Base-by-base conservation (phyloP, 2,113 vertebrate species). In the Meriones unguiculatus region DNA sequence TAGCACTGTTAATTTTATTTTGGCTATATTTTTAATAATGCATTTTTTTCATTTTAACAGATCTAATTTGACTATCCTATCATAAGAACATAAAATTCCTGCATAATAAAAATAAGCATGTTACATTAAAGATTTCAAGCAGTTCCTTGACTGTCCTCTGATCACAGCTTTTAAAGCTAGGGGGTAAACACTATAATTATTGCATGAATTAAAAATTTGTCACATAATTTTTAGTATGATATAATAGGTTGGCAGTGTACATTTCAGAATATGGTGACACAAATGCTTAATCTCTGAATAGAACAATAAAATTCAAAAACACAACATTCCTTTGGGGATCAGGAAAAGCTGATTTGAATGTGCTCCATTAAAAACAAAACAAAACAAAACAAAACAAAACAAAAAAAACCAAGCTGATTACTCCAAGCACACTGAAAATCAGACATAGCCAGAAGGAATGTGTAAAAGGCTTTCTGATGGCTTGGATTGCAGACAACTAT, bases 1-100 rank as follows among this genome's bases (percentile, higher is more conserved):
- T 46, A 94, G 24, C 54, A 96, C 54, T 82, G 32, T 95, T 90
- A 95, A 93, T 97, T 98, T 95, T 97, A 95, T 98, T 97, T 97
- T 97, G 62, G 30, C 77, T 93, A 30, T 93, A 84, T 97, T 96
- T 62, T 96, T 38, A 96, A 90, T 81, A 94, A 95, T 93, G 65
- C 0, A 0, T 82, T 95, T 96, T 88, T 89, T 46, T 94, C 15
- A 65, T 76, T 96, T 97, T 97, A 95, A 95, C 90, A 95, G 57
- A 76, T 69, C 75, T 20, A 94, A 87, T 96, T 97, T 93, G 52
- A 64, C 89, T 95, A 97, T 89, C 11, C 87, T 98, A 85, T 54
- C 32, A 62, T 25, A 94, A 93, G 85, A 97, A 20, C 52, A 96
- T 54, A 97, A 97, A 97, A 97, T 89, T 5, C 0, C 78, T 93